These are phyloP conservation scores for Himalopsyche kuldschensis DNA, from an alignment of 2,888 invertebrate species.

Conservation along the genomic window DNA sequence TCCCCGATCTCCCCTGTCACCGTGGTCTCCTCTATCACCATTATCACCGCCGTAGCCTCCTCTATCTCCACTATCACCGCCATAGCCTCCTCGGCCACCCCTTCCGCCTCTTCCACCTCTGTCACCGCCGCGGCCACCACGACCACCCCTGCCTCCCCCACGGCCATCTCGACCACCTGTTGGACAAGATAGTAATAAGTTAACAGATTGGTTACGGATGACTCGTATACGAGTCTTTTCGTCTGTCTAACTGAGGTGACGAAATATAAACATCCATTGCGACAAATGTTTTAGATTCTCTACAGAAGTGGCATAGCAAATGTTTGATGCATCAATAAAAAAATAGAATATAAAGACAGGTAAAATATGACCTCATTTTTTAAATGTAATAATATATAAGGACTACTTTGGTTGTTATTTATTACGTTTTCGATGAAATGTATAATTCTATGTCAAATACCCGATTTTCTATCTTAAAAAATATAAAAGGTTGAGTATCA, in stretches of 20 bases:
- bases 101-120: constrained; percentile 1
- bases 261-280: too few species aligned
- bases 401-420: too few species aligned
- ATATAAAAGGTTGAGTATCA: too few species aligned
- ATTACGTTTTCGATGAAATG: too few species aligned
- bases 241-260: too few species aligned
- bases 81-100: constrained; percentile 11
- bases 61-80: constrained; percentile 21
- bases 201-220: background rate
- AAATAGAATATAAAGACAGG: background rate
- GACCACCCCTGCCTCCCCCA: background rate
- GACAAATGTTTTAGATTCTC: too few species aligned
- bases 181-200: background rate
- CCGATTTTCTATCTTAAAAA: too few species aligned
- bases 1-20: constrained; percentile 43
- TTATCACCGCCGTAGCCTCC: constrained; percentile 4
- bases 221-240: too few species aligned
- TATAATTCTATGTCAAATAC: too few species aligned
- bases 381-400: too few species aligned
- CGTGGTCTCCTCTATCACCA: constrained; percentile 29
- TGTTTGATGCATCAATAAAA: too few species aligned
- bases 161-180: background rate
- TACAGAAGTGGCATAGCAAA: too few species aligned
- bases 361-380: background rate
- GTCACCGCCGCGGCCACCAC: constrained; percentile 32